Evolutionary conservation across 1,140 invertebrate species (phyloP).

Genomic region (Drosophila tani): DNA sequence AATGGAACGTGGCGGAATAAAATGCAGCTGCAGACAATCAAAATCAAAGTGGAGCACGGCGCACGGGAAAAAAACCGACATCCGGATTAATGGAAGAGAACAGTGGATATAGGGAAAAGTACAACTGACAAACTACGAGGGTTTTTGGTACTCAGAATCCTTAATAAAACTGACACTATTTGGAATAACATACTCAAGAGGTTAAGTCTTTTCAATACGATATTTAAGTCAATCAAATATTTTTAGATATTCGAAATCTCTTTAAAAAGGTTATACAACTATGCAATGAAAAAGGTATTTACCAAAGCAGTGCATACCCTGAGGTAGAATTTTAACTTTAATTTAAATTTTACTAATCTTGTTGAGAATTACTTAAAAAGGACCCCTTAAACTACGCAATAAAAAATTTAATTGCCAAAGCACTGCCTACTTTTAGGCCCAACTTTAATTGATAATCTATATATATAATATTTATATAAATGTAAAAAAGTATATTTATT

Average conservation of each 20-base stretch:
- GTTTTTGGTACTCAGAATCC: too few relatives aligned
- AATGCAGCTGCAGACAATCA: conserved; percentile 68
- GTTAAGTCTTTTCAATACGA: background rate
- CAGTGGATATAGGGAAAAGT: conserved; percentile 41
- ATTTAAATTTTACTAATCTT: too few relatives aligned
- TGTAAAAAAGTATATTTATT: too few relatives aligned
- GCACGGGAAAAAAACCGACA: conserved; percentile 42
- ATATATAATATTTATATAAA: too few relatives aligned
- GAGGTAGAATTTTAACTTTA: too few relatives aligned
- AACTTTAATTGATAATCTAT: too few relatives aligned
- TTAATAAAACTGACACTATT: too few relatives aligned
- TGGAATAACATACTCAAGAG: background rate
- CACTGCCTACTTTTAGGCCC: too few relatives aligned
- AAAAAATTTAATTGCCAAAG: too few relatives aligned
- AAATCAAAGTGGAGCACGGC: conserved; percentile 64
- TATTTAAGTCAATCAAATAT: background rate
- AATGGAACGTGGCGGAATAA: conserved; percentile 15
- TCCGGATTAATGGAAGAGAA: conserved; percentile 62
- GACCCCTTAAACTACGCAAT: background rate
- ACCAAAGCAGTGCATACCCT: too few relatives aligned
- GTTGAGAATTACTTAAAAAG: background rate
- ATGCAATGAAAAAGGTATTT: background rate
- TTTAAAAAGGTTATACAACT: background rate
- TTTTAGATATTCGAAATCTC: background rate
- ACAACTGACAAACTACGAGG: background rate